Base-by-base conservation (phyloP, 2,113 vertebrate genomes). In the Centropus bengalensis region DNA sequence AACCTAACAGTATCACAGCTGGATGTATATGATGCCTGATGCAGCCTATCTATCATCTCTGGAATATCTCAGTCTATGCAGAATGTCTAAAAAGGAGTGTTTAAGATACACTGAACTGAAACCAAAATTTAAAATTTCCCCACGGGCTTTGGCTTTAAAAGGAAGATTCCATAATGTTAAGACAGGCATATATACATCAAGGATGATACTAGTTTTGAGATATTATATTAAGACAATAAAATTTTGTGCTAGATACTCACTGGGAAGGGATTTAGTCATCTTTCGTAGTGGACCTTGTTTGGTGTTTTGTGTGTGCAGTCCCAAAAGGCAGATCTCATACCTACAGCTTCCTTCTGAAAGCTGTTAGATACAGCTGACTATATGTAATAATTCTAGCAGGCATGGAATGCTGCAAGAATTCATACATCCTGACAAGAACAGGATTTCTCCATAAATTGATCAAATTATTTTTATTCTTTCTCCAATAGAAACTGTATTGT, bases 101-200 rank as follows among this genome's bases (percentile, higher is more conserved):
- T 88, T n/a, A 67, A 89, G n/a, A 28, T 45, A 42, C 3, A 82
- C 33, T 55, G 27, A 80, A 49, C 3, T 9, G 27, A 93, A 92
- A 4, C 17, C 21, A 91, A 87, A 59, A n/a, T 54, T 78, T 38
- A 15, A 64, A 63, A 79, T 92, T 88, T 82, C 40, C 38, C 9
- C 8, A 9, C 30, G 44, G 27, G 10, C 23, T 90, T 94, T 36
- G 8, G 16, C 63, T 89, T 95, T 30, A 77, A 24, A 86, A 94
- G 92, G 26, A 91, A 95, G 83, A 78, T 20, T 33, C 51, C 52
- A 21, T 56, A 36, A 93, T 86, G 94, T 89, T 28, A 82, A 91
- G 24, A 67, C 17, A 77, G 44, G 6, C 3, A 69, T 60, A n/a
- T 44, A 26, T 19, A 74, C 15, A 12, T 82, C 8, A 5, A 26